These are phyloP conservation scores for Halcyon chelicuti DNA, from an alignment of 2,797 vertebrate species.

Conservation along the genomic window DNA sequence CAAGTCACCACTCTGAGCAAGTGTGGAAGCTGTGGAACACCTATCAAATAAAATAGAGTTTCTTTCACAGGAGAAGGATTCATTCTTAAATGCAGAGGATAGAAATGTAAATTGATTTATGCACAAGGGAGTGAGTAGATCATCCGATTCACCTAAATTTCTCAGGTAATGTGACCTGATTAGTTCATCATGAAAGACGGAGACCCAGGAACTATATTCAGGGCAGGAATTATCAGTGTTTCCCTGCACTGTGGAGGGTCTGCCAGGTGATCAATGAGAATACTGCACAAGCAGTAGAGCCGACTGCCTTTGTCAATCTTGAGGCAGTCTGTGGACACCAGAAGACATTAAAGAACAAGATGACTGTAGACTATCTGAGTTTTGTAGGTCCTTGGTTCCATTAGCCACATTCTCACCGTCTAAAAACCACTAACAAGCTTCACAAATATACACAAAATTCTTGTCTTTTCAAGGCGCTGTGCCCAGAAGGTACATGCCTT, in stretches of 20 bases:
- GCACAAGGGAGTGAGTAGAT: constrained; percentile 24
- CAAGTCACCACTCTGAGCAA: not conserved
- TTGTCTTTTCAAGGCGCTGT: not conserved
- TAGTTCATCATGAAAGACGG: not conserved
- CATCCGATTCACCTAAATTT: constrained; percentile 31
- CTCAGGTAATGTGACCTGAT: not conserved
- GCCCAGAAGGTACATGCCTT: not conserved
- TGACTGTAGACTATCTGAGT: not conserved
- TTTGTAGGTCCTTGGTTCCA: not conserved
- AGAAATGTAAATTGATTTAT: constrained; percentile 33
- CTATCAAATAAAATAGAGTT: not conserved
- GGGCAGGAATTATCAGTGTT: not conserved
- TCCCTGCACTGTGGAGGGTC: not conserved
- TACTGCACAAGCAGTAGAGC: not conserved
- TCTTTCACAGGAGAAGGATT: constrained; percentile 17
- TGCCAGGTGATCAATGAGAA: not conserved
- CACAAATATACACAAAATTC: not conserved
- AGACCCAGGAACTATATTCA: not conserved
- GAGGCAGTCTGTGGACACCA: not conserved
- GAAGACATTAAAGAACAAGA: not conserved
- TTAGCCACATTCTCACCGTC: not conserved
- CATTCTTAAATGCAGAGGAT: constrained; percentile 51
- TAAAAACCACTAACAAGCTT: not conserved
- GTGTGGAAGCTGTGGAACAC: not conserved
- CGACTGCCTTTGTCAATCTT: not conserved